Evolutionary conservation across 2,797 vertebrate species (phyloP).

Genomic region (Syngnathus rostellatus): DNA sequence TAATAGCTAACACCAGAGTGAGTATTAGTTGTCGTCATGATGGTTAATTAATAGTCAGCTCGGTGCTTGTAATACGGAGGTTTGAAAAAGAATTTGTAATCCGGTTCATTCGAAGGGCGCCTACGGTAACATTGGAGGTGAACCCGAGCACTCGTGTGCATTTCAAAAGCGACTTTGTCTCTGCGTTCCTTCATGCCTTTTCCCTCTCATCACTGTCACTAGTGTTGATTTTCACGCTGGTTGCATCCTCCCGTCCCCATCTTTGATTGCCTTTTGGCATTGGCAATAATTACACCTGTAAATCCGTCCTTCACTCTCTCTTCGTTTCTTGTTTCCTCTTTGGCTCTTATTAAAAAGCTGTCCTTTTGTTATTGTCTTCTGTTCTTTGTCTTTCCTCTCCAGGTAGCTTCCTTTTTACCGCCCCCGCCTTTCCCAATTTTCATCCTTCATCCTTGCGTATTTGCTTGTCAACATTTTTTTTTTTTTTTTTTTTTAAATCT

Average conservation of each 20-base stretch:
- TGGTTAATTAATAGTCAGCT: too few relatives aligned
- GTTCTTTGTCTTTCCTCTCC: slow-evolving; percentile 5
- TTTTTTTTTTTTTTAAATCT: too few relatives aligned
- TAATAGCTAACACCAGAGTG: too few relatives aligned
- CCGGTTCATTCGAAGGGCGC: too few relatives aligned
- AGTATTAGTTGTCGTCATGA: too few relatives aligned
- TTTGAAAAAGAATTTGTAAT: too few relatives aligned
- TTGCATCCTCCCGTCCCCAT: not conserved
- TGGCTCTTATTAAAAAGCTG: slow-evolving; percentile 20
- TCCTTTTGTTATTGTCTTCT: slow-evolving; percentile 14
- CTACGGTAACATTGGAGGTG: too few relatives aligned
- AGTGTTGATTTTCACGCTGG: not conserved
- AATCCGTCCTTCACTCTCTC: slow-evolving; percentile 6
- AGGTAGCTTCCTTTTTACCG: not conserved
- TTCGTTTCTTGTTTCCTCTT: slow-evolving; percentile 7
- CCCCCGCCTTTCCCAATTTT: not conserved
- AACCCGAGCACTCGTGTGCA: too few relatives aligned
- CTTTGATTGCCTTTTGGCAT: slow-evolving; percentile 3
- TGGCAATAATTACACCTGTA: slow-evolving; percentile 26
- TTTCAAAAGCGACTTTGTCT: not conserved
- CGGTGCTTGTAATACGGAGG: too few relatives aligned
- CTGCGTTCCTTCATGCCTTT: not conserved
- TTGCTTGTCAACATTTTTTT: slow-evolving; percentile 7
- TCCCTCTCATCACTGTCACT: not conserved
- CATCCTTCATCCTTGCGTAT: not conserved